Evolutionary conservation across 2,113 vertebrate genomes (phyloP), one percentile per base, ranked within the genome.

Genomic region (Barnardius zonarius): DNA sequence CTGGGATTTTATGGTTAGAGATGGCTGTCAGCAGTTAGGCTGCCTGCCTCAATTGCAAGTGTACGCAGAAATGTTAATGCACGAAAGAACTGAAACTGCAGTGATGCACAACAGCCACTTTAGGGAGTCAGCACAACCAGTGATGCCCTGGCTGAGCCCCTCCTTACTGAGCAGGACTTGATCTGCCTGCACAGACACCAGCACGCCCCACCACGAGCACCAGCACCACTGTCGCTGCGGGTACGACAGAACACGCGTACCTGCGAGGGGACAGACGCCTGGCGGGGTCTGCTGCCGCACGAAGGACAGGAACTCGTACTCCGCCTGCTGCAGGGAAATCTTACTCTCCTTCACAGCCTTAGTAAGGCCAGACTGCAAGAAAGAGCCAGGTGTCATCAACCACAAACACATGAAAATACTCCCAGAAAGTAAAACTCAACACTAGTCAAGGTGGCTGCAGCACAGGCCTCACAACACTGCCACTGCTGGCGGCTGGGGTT

Each of bases 261-360:
- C 99, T 96, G 99, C 99, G 0, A 99, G 98, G 3, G 99, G 99
- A 96, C 99, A 99, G 84, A 99, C 98, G 46, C 99, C 99, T 0
- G 99, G 99, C 1, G 99, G 99, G 0, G 99, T 99, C 97, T 99
- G 99, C 90, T 99, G 98, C 12, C 99, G 98, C 80, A 99, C 89
- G 28, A 99, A 99, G 73, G 99, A 99, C 92, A 99, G 98, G 90
- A 99, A 99, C 96, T 99, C 99, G 0, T 99, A 99, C 95, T 99
- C 99, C 0, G 99, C 99, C 89, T 99, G 99, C 97, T 99, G 98
- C 95, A 99, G 76, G 1, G 98, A 98, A 84, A 99, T 98, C 44
- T 98, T 98, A 30, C 99, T 99, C 97, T 99, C 98, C 95, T 98
- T 98, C 61, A 99, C 99, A 3, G 99, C 99, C 96, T 99, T 98